phyloP scores from a whole-genome alignment of 2,888 invertebrate species.

The Bombylius discolor region DNA sequence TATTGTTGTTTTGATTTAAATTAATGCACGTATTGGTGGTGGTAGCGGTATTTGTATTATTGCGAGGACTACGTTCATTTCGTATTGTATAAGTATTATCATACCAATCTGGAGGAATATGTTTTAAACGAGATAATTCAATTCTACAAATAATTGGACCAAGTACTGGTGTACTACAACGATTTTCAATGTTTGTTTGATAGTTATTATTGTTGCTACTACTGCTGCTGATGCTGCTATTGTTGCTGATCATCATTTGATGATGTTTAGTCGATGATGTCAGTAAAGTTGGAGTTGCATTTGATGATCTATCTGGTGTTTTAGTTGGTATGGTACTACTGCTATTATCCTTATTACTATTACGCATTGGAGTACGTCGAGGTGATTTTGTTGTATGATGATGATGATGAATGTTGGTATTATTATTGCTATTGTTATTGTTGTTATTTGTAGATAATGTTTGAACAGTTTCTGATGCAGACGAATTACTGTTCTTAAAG shows the following conservation, averaged over 20 bases:
- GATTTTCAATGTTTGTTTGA: conserved; percentile 10
- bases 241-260: conserved; percentile 3
- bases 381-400: conserved; percentile 3
- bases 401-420: not conserved
- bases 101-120: conserved; percentile 27
- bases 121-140: conserved; percentile 27
- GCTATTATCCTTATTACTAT: conserved; percentile 3
- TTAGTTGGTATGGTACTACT: not conserved
- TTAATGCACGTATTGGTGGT: conserved; percentile 8
- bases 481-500: conserved; percentile 15
- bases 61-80: conserved; percentile 6
- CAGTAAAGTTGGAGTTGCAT: conserved; percentile 3
- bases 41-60: not conserved
- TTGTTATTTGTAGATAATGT: not conserved
- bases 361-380: not conserved
- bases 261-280: not conserved
- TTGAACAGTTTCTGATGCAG: not conserved
- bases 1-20: conserved; percentile 12
- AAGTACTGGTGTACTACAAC: conserved; percentile 6
- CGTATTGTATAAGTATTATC: conserved; percentile 24
- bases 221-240: conserved; percentile 16
- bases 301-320: conserved; percentile 1
- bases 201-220: conserved; percentile 9
- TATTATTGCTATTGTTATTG: conserved; percentile 2
- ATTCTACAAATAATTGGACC: conserved; percentile 30